phyloP scores from a whole-genome alignment of 2,888 invertebrate species.

The Scaptomyza flava region DNA sequence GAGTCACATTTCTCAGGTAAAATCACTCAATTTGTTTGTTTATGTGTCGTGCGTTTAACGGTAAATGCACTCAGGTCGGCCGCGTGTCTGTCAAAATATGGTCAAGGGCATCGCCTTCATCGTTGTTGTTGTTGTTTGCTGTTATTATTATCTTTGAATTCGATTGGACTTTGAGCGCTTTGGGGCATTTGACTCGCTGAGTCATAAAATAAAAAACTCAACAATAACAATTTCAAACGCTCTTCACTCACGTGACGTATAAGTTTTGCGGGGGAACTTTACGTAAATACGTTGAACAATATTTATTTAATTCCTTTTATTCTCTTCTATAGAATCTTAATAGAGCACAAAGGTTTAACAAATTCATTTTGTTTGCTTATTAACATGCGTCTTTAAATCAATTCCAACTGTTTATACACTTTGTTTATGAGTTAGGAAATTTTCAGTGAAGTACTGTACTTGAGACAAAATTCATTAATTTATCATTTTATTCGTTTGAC shows the following conservation, averaged over 20 bases:
- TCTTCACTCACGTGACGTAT: slow-evolving; percentile 53
- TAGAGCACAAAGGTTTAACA: background rate
- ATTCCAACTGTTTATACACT: slow-evolving; percentile 22
- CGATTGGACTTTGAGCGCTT: slow-evolving; percentile 27
- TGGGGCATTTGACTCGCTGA: slow-evolving; percentile 55
- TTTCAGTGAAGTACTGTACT: slow-evolving; percentile 8
- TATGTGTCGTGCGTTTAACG: slow-evolving; percentile 42
- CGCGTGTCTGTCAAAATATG: slow-evolving; percentile 59
- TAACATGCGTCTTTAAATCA: slow-evolving; percentile 56
- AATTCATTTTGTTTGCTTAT: slow-evolving; percentile 41
- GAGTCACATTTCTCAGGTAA: slow-evolving; percentile 49
- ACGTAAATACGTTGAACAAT: slow-evolving; percentile 57
- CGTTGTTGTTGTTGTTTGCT: slow-evolving; percentile 17
- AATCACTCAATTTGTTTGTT: slow-evolving; percentile 22
- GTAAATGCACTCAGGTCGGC: slow-evolving; percentile 19
- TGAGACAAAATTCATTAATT: slow-evolving; percentile 1
- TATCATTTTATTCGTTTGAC: slow-evolving; percentile 36
- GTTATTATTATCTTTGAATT: slow-evolving; percentile 21
- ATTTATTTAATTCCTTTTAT: slow-evolving; percentile 26
- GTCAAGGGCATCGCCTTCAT: slow-evolving; percentile 62
- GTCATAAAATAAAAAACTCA: slow-evolving; percentile 32
- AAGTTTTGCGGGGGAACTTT: slow-evolving; percentile 40
- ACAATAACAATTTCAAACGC: slow-evolving; percentile 27
- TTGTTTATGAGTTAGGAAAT: background rate
- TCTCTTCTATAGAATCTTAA: slow-evolving; percentile 21